Conservation (phyloP, 2,797 vertebrate genomes). For the Xiphophorus birchmanni region DNA sequence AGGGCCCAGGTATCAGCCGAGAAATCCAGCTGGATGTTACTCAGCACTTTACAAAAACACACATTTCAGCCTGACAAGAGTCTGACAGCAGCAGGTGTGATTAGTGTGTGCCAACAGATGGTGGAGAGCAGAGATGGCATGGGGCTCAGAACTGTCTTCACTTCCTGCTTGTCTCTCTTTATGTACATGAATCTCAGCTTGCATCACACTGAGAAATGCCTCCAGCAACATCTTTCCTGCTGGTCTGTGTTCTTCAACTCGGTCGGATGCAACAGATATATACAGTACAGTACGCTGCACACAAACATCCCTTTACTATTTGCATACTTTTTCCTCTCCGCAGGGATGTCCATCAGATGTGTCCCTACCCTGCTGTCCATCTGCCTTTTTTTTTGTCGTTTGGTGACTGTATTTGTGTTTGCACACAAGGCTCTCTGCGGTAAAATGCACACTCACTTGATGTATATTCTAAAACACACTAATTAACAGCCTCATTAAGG, state of each 20-base stretch:
- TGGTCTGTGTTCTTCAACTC: constrained; percentile 40
- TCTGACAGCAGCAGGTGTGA: constrained; percentile 56
- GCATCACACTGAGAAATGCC: constrained; percentile 62
- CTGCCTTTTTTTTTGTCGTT: constrained; percentile 10
- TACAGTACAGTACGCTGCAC: constrained; percentile 12
- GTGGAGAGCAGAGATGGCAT: constrained; percentile 51
- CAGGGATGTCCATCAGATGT: constrained; percentile 21
- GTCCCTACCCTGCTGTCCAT: constrained; percentile 13
- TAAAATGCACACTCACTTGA: constrained; percentile 63
- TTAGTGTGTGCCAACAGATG: constrained; percentile 56
- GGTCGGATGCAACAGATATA: constrained; percentile 20
- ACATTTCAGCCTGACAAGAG: constrained; percentile 36
- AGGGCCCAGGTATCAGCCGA: constrained; percentile 54
- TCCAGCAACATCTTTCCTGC: constrained; percentile 64
- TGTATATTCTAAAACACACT: constrained; percentile 64
- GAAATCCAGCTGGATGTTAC: constrained; percentile 55
- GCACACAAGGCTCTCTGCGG: constrained; percentile 17
- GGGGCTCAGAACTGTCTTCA: constrained; percentile 54
- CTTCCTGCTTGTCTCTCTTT: constrained; percentile 55
- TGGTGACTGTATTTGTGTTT: constrained; percentile 13
- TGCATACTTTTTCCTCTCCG: background rate
- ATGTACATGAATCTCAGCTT: constrained; percentile 49
- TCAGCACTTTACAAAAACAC: constrained; percentile 39
- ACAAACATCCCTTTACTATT: constrained; percentile 6
- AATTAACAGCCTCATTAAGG: constrained; percentile 76